A percentile compares a stretch with the other conserved stretches of the same genome.
Conservation (phyloP, 2,888 invertebrate genomes). For the Piscicola geometra region DNA sequence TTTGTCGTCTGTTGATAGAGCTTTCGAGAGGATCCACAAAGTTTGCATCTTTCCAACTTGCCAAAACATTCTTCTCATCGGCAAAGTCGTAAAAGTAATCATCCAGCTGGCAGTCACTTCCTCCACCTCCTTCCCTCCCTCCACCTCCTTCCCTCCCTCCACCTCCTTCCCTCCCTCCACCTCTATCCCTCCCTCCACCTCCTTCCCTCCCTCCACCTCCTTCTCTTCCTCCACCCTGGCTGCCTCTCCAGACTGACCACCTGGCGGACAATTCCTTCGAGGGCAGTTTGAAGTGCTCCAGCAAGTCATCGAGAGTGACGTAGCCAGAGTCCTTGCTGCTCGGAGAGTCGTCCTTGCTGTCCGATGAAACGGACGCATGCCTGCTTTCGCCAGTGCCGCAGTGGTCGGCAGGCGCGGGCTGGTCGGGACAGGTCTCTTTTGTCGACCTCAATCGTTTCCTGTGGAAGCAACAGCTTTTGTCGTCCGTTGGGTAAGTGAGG, state of each 20-base stretch:
- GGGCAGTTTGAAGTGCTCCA: not conserved
- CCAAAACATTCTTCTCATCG: no score
- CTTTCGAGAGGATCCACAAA: no score
- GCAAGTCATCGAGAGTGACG: not conserved
- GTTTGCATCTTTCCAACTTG: no score
- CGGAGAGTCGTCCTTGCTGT: constrained; percentile 9
- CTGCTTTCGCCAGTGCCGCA: constrained; percentile 31
- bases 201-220: not conserved
- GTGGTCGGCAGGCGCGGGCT: not conserved
- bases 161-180: not conserved
- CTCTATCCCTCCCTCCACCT: no score
- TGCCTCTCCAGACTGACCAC: not conserved
- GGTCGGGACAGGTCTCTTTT: no score
- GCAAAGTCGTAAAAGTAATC: no score
- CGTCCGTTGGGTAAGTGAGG: no score
- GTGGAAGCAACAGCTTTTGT: no score
- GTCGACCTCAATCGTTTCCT: no score
- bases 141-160: not conserved
- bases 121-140: no score
- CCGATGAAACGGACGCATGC: constrained; percentile 26
- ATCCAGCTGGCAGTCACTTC: no score
- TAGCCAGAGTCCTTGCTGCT: not conserved
- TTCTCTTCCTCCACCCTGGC: not conserved
- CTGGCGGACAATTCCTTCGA: not conserved
- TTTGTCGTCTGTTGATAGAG: no score